Conservation (phyloP, 2,888 invertebrate species). For the Cataglyphis livida region DNA sequence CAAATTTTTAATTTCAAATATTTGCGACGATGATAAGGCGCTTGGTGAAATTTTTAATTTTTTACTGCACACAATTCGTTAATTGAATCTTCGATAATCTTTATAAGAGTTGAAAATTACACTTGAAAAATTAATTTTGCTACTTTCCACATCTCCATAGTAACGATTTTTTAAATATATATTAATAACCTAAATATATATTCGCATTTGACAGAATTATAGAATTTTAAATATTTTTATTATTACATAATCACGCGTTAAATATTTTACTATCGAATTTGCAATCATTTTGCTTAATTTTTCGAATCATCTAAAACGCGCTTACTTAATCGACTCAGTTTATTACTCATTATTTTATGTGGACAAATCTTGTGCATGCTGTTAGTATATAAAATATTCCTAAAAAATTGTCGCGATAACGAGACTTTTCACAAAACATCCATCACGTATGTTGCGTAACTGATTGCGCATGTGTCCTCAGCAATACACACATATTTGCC, state of each 20-base stretch:
- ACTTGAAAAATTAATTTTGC: slow-evolving; percentile 3
- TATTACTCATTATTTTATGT: background rate
- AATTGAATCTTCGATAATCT: slow-evolving; percentile 34
- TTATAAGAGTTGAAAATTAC: background rate
- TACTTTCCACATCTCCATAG: background rate
- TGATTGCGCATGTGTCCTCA: slow-evolving; percentile 20
- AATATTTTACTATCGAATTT: background rate
- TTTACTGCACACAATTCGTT: background rate
- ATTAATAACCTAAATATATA: background rate
- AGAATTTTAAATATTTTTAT: background rate
- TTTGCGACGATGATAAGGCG: background rate
- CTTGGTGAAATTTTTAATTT: slow-evolving; percentile 10
- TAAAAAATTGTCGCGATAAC: background rate
- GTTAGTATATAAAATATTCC: background rate
- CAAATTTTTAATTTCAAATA: slow-evolving; percentile 10
- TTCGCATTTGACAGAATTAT: background rate
- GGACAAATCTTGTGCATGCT: background rate
- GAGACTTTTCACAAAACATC: background rate
- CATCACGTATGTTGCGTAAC: slow-evolving; percentile 6
- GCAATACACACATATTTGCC: background rate
- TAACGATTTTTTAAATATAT: background rate
- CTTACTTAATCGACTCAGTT: slow-evolving; percentile 14
- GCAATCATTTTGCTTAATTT: background rate
- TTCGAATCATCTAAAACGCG: background rate
- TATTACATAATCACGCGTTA: background rate